phyloP scores from a whole-genome alignment of 2,113 vertebrate genomes.

The Hemibagrus wyckioides region DNA sequence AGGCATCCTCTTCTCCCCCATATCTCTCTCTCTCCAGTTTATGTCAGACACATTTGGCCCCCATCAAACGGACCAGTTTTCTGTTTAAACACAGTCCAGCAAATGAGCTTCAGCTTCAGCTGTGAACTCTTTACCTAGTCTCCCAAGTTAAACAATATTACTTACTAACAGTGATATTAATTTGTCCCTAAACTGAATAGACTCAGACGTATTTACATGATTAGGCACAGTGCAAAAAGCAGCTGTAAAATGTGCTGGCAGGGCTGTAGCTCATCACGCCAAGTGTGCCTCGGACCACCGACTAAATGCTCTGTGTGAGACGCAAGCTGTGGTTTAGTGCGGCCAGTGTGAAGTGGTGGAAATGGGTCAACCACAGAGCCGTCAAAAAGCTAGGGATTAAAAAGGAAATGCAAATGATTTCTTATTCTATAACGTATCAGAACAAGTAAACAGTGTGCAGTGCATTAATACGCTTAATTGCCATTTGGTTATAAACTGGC shows the following conservation, averaged over 20 bases:
- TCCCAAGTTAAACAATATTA: neutral
- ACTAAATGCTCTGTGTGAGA: neutral
- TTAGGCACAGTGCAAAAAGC: neutral
- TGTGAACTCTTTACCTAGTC: neutral
- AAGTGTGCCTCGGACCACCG: neutral
- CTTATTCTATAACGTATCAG: neutral
- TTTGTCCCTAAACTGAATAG: neutral
- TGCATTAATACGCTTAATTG: neutral
- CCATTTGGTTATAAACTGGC: constrained; percentile 3
- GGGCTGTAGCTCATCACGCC: neutral
- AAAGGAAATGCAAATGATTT: neutral
- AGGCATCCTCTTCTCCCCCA: neutral
- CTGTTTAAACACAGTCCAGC: neutral
- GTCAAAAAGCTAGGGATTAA: neutral
- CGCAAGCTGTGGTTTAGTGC: neutral
- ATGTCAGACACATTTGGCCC: constrained; percentile 8
- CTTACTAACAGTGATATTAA: neutral
- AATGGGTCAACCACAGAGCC: neutral
- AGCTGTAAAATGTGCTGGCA: neutral
- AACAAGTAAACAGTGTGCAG: neutral
- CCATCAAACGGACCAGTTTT: neutral
- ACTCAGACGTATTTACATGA: neutral
- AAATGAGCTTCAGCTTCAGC: neutral
- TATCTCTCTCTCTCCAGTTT: neutral
- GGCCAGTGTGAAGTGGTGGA: neutral